phyloP scores from a whole-genome alignment of 2,797 vertebrate species.

The Heterohyrax brucei region DNA sequence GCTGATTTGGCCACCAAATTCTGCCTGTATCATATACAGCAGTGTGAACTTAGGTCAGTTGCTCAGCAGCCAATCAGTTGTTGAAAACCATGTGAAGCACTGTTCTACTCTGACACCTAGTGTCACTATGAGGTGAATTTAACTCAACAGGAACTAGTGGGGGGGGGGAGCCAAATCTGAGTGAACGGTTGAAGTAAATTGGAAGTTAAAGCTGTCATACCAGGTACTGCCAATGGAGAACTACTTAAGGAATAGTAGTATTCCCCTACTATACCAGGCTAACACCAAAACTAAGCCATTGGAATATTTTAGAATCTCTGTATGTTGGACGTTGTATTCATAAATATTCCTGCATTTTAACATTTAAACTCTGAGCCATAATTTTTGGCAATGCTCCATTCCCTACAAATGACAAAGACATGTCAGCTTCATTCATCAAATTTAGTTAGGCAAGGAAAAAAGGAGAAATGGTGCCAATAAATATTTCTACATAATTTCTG shows the following conservation, averaged over 20 bases:
- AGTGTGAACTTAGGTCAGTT: neutral
- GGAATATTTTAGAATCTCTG: conserved; percentile 61
- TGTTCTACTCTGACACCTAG: no score
- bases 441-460: conserved; percentile 63
- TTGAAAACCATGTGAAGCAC: no score
- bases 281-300: conserved; percentile 18
- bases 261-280: neutral
- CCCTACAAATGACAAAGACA: conserved; percentile 71
- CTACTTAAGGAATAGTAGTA: neutral
- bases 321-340: conserved; percentile 11
- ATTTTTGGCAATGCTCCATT: conserved; percentile 64
- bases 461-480: conserved; percentile 68
- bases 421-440: conserved; percentile 72
- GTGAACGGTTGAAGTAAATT: conserved; percentile 7
- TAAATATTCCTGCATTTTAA: conserved; percentile 75
- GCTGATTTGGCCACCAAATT: neutral
- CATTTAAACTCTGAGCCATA: conserved; percentile 73
- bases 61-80: neutral
- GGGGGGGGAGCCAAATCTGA: no score
- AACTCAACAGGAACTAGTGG: no score
- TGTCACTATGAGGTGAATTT: no score
- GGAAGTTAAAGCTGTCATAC: neutral
- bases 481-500: conserved; percentile 76
- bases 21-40: neutral
- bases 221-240: neutral